Evolutionary conservation across 2,888 invertebrate species (phyloP).

Genomic region (Odiellus spinosus): DNA sequence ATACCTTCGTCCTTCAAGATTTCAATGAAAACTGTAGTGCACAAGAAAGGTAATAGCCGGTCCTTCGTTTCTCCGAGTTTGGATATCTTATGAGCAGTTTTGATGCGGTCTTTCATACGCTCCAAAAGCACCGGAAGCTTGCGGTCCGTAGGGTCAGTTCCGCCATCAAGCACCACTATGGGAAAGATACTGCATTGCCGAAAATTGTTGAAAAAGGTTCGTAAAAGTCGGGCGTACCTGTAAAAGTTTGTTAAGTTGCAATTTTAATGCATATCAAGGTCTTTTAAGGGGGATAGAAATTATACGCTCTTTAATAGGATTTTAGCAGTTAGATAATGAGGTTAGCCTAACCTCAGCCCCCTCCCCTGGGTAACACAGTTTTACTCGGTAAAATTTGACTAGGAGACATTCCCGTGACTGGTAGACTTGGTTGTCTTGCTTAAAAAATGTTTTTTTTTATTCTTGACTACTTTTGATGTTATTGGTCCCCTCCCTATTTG

Average conservation of each 20-base stretch:
- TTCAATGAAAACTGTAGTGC: constrained; percentile 56
- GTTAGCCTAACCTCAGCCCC: no score
- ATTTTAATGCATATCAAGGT: not conserved
- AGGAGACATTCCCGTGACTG: no score
- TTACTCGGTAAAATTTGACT: no score
- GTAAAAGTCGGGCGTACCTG: constrained; percentile 10
- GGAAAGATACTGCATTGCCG: constrained; percentile 40
- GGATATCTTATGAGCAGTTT: constrained; percentile 27
- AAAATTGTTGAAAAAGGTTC: constrained; percentile 10
- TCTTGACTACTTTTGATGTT: no score
- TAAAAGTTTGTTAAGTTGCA: not conserved
- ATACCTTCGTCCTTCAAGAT: constrained; percentile 44
- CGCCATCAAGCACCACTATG: constrained; percentile 61
- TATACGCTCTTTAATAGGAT: no score
- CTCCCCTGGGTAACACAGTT: no score
- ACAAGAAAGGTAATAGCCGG: constrained; percentile 52
- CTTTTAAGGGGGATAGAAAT: no score
- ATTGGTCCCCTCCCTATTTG: no score
- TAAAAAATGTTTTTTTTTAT: no score
- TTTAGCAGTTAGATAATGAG: no score
- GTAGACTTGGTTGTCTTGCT: no score
- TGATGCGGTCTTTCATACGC: constrained; percentile 20
- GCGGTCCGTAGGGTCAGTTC: constrained; percentile 37
- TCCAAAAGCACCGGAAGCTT: constrained; percentile 47
- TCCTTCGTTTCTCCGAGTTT: constrained; percentile 22